A percentile compares a stretch with the other conserved stretches of the same genome.
These are phyloP conservation scores for Crotalus horridus DNA, from an alignment of 2,113 vertebrate genomes.

Conservation along the genomic window DNA sequence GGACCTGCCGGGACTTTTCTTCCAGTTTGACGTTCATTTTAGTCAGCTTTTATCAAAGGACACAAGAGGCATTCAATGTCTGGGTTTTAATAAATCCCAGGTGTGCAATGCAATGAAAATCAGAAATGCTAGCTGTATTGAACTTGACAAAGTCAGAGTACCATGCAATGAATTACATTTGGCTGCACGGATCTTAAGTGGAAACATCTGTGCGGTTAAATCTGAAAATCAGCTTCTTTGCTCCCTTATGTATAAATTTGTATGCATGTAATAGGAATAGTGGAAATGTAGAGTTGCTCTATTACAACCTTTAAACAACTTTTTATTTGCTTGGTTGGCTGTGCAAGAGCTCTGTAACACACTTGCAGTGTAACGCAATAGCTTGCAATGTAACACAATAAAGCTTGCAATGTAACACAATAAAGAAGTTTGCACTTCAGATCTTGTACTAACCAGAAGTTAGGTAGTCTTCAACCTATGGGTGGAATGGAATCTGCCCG, in stretches of 20 bases:
- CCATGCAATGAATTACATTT: background rate
- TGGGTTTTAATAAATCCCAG: conserved; percentile 11
- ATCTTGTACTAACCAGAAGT: background rate
- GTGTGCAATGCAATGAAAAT: background rate
- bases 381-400: background rate
- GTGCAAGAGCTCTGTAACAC: background rate
- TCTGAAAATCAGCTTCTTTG: background rate
- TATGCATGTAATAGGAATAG: background rate
- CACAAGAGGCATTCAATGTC: background rate
- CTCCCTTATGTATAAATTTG: background rate
- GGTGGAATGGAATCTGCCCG: background rate
- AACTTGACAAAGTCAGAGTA: conserved; percentile 12
- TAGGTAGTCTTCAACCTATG: background rate
- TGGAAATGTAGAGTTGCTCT: background rate
- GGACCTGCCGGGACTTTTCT: background rate
- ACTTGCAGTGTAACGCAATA: background rate
- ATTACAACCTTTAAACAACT: background rate
- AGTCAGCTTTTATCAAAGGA: background rate
- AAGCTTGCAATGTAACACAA: background rate
- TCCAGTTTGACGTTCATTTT: background rate
- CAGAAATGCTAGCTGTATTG: background rate
- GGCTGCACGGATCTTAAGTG: background rate
- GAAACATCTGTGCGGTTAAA: background rate
- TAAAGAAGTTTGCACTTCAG: background rate
- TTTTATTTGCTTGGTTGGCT: background rate